Percentiles rank a stretch among this genome's conserved stretches.
Evolutionary conservation across 2,113 vertebrate genomes (phyloP).

Genomic region (Heloderma charlesbogerti): DNA sequence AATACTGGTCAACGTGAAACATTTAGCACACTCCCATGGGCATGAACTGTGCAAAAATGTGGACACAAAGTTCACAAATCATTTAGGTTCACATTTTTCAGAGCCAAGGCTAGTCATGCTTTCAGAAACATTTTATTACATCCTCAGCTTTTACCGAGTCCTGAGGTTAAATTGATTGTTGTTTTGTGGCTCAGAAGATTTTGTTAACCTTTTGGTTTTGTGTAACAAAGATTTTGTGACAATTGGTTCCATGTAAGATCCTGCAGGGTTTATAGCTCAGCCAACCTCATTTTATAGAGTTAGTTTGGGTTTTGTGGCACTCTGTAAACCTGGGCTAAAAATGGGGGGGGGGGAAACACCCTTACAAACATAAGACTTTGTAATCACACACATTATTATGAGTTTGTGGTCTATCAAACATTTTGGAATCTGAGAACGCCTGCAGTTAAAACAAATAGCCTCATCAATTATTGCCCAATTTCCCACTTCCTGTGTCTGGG

Average conservation of each 20-base stretch:
- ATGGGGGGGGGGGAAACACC: neutral
- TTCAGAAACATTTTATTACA: neutral
- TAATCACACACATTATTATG: neutral
- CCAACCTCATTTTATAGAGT: conserved; percentile 4
- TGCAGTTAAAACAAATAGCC: accelerated
- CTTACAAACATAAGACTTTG: neutral
- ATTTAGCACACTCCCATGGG: neutral
- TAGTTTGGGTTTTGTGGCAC: neutral
- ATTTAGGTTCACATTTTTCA: neutral
- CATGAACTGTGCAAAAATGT: neutral
- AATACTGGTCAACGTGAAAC: neutral
- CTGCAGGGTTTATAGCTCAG: conserved; percentile 2
- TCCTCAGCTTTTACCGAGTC: neutral
- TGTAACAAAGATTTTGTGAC: neutral
- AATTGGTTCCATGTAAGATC: neutral
- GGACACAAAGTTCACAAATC: neutral
- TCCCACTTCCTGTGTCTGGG: neutral
- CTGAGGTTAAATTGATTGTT: neutral
- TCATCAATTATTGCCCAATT: neutral
- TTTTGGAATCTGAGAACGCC: neutral
- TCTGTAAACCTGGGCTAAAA: neutral
- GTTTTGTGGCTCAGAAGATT: neutral
- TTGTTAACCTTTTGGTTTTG: neutral
- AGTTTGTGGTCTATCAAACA: accelerated
- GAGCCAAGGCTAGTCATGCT: neutral